Percentiles rank a stretch among this genome's conserved stretches.
These are phyloP conservation scores for Clistopyga incitator DNA, from an alignment of 2,888 invertebrate genomes.

Conservation along the genomic window DNA sequence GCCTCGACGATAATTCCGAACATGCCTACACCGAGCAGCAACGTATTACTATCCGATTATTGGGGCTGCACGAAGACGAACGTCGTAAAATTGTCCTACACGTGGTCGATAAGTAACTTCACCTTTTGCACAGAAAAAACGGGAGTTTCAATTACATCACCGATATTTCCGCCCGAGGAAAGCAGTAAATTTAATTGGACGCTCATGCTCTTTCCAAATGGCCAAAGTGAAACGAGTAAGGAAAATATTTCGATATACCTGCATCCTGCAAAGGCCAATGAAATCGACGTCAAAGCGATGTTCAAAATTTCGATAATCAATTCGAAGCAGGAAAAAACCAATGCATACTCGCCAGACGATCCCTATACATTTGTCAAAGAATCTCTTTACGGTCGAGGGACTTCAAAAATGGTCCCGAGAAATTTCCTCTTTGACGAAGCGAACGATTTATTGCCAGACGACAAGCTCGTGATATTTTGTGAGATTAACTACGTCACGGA, in stretches of 20 bases:
- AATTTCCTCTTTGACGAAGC: slow-evolving; percentile 43
- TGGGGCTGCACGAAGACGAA: slow-evolving; percentile 91
- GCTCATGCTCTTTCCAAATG: slow-evolving; percentile 99
- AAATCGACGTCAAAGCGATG: slow-evolving; percentile 99
- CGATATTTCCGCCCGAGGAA: slow-evolving; percentile 99
- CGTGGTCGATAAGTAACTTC: slow-evolving; percentile 99
- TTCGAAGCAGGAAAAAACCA: slow-evolving; percentile 99
- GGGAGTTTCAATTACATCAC: slow-evolving; percentile 99
- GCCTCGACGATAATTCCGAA: slow-evolving; percentile 86
- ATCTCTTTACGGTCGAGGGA: slow-evolving; percentile 95
- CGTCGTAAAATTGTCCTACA: slow-evolving; percentile 99
- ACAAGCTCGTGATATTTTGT: slow-evolving; percentile 99
- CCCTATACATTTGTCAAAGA: slow-evolving; percentile 20
- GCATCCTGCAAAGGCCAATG: slow-evolving; percentile 99
- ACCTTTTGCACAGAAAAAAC: slow-evolving; percentile 99
- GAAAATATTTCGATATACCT: slow-evolving; percentile 99
- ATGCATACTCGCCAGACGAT: background rate
- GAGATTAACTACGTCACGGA: slow-evolving; percentile 93
- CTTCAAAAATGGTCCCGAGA: slow-evolving; percentile 73
- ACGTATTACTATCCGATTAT: background rate
- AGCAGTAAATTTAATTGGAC: slow-evolving; percentile 99
- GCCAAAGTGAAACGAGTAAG: slow-evolving; percentile 98
- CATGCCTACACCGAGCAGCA: background rate
- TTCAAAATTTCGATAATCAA: slow-evolving; percentile 99
- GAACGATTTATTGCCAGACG: slow-evolving; percentile 86